phyloP scores from a whole-genome alignment of 2,888 invertebrate species.

The Lithodes maja region DNA sequence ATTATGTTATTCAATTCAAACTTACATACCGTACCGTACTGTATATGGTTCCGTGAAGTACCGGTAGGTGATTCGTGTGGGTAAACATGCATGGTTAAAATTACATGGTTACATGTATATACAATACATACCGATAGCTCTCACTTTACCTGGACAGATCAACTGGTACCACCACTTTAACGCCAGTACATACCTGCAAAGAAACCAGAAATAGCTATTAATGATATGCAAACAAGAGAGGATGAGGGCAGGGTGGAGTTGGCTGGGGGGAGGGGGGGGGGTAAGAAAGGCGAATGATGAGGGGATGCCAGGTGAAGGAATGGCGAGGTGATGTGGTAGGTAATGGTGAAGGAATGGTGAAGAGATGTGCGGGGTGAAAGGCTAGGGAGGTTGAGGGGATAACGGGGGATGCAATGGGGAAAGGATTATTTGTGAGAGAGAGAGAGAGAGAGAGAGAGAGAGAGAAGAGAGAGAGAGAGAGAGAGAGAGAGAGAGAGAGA shows the following conservation, averaged over 20 bases:
- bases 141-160: too few relatives aligned
- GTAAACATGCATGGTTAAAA: too few relatives aligned
- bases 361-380: background rate
- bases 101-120: too few relatives aligned
- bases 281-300: background rate
- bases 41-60: too few relatives aligned
- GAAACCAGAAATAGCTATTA: too few relatives aligned
- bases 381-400: background rate
- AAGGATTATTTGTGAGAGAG: background rate
- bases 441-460: slow-evolving; percentile 18
- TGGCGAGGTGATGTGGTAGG: background rate
- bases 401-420: background rate
- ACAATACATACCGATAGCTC: too few relatives aligned
- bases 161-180: too few relatives aligned
- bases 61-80: too few relatives aligned
- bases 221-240: background rate
- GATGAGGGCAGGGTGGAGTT: background rate
- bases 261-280: background rate
- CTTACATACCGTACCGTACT: too few relatives aligned
- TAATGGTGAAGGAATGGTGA: background rate
- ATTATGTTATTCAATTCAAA: too few relatives aligned
- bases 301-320: background rate
- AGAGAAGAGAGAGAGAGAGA: slow-evolving; percentile 17
- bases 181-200: too few relatives aligned
- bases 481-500: slow-evolving; percentile 9